Evolutionary conservation across 2,113 vertebrate genomes (phyloP).

Genomic region (Campylomormyrus numenius): DNA sequence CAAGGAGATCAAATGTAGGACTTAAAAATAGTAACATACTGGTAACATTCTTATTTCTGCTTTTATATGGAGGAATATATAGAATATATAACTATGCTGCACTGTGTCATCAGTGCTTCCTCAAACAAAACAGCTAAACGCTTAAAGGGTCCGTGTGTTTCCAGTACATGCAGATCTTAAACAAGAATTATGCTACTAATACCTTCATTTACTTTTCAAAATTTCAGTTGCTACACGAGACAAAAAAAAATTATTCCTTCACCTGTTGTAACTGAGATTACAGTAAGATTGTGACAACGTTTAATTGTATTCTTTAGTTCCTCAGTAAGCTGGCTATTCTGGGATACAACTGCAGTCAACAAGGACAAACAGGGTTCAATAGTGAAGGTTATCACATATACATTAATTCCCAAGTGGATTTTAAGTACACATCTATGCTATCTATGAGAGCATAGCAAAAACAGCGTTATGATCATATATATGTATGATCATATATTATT

Average conservation of each 20-base stretch:
- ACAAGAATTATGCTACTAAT: not conserved
- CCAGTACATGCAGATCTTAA: not conserved
- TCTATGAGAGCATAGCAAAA: not conserved
- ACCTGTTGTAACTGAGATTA: not conserved
- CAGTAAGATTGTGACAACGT: not conserved
- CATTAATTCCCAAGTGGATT: not conserved
- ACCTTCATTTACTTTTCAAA: not conserved
- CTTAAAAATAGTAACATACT: not conserved
- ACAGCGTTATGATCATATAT: not conserved
- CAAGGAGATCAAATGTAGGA: not conserved
- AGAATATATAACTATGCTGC: not conserved
- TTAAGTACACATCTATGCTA: not conserved
- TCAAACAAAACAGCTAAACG: not conserved
- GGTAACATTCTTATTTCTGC: not conserved
- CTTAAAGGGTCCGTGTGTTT: not conserved
- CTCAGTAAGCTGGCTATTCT: not conserved
- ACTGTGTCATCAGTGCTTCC: not conserved
- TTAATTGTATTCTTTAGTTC: not conserved
- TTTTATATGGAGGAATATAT: not conserved
- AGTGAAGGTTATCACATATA: not conserved
- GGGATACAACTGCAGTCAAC: not conserved
- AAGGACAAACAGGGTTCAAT: not conserved
- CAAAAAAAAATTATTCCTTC: not conserved
- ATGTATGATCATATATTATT: too few species aligned
- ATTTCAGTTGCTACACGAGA: not conserved